Conservation (phyloP, 1,140 invertebrate genomes). For the Himalopsyche phryganea region DNA sequence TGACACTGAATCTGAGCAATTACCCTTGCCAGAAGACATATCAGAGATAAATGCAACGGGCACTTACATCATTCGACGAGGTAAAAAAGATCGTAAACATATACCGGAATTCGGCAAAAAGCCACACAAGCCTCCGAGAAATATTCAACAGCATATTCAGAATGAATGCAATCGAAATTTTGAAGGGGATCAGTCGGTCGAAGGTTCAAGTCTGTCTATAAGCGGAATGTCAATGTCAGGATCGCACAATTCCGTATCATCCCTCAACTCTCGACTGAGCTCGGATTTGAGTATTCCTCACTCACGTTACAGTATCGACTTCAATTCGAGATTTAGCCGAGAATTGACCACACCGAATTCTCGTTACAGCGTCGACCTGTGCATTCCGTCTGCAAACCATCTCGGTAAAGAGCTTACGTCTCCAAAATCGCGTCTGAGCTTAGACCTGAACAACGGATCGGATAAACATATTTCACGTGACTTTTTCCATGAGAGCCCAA, state of each 20-base stretch:
- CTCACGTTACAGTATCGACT: constrained; percentile 55
- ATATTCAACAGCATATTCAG: constrained; percentile 30
- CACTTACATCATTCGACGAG: constrained; percentile 71
- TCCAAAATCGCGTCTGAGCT: constrained; percentile 56
- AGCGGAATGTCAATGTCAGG: constrained; percentile 45
- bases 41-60: constrained; percentile 61
- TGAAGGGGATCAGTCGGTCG: constrained; percentile 49
- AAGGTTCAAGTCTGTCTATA: constrained; percentile 50
- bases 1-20: constrained; percentile 56
- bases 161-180: constrained; percentile 26
- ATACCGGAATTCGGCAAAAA: constrained; percentile 49
- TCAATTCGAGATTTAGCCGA: constrained; percentile 54
- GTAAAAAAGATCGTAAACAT: constrained; percentile 51
- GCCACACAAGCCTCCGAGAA: constrained; percentile 30
- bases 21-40: constrained; percentile 48
- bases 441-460: constrained; percentile 55
- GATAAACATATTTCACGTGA: constrained; percentile 53
- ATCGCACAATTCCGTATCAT: constrained; percentile 51
- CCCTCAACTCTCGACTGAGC: constrained; percentile 57
- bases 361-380: constrained; percentile 59
- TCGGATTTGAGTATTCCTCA: constrained; percentile 57
- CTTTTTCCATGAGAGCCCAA: constrained; percentile 51
- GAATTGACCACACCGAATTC: constrained; percentile 58
- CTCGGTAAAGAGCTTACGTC: constrained; percentile 56
- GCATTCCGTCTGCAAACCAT: constrained; percentile 51